Percentiles rank a stretch among this genome's conserved stretches.
Evolutionary conservation across 2,888 invertebrate genomes (phyloP).

Genomic region (Ophioninae sp.): DNA sequence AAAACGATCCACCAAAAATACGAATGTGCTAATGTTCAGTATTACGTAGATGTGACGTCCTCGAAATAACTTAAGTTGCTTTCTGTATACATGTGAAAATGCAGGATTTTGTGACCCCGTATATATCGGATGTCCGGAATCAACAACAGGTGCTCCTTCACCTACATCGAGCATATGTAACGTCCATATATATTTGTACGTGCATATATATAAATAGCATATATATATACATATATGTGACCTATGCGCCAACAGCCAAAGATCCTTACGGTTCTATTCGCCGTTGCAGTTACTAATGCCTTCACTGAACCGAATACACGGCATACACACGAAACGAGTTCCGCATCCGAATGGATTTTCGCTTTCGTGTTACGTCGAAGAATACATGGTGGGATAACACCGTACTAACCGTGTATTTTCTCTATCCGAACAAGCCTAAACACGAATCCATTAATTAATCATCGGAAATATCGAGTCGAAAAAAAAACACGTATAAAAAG

Average conservation of each 20-base stretch:
- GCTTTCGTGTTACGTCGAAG: too few relatives aligned
- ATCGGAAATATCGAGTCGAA: too few relatives aligned
- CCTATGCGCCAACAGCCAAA: slow-evolving; percentile 50
- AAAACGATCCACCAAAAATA: too few relatives aligned
- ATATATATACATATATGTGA: slow-evolving; percentile 27
- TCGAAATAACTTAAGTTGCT: too few relatives aligned
- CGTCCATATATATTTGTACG: background rate
- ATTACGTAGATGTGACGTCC: too few relatives aligned
- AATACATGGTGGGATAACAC: too few relatives aligned
- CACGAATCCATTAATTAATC: too few relatives aligned
- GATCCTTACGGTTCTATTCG: slow-evolving; percentile 49
- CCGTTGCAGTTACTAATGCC: slow-evolving; percentile 52
- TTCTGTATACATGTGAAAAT: slow-evolving; percentile 13
- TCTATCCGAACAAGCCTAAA: background rate
- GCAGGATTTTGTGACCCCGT: slow-evolving; percentile 27
- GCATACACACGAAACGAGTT: slow-evolving; percentile 19
- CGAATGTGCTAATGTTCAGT: too few relatives aligned
- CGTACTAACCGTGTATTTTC: too few relatives aligned
- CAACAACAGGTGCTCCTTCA: slow-evolving; percentile 61
- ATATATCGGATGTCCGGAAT: slow-evolving; percentile 37
- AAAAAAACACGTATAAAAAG: too few relatives aligned
- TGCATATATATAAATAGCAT: background rate
- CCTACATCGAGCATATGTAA: slow-evolving; percentile 11
- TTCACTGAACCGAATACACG: slow-evolving; percentile 51
- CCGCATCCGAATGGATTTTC: slow-evolving; percentile 51